Evolutionary conservation across 2,797 vertebrate species (phyloP).

Genomic region (Enteromius thamalakanensis): DNA sequence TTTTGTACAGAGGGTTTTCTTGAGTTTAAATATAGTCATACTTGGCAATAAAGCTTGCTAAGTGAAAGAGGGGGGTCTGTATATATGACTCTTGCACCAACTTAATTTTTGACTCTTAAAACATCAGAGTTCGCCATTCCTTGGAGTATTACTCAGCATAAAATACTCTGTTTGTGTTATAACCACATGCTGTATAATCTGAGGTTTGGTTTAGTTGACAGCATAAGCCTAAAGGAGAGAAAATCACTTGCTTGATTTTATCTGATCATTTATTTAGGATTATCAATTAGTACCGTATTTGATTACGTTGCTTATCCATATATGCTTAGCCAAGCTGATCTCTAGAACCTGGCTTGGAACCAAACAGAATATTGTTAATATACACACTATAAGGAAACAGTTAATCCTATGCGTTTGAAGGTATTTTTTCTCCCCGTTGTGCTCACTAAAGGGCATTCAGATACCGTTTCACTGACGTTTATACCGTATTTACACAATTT

Average conservation of each 20-base stretch:
- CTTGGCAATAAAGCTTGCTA: not conserved
- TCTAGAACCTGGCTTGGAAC: not conserved
- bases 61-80: not conserved
- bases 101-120: not conserved
- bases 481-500: slow-evolving; percentile 4
- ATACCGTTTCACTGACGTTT: slow-evolving; percentile 9
- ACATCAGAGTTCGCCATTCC: not conserved
- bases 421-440: not conserved
- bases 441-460: not conserved
- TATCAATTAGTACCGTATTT: not conserved
- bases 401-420: not conserved
- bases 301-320: slow-evolving; percentile 16
- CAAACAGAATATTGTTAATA: not conserved
- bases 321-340: not conserved
- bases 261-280: not conserved
- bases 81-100: not conserved
- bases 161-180: not conserved
- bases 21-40: not conserved
- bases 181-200: not conserved
- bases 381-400: not conserved
- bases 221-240: not conserved
- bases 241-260: not conserved
- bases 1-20: not conserved
- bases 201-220: not conserved
- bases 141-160: not conserved